A percentile compares a stretch with the other conserved stretches of the same genome.
Conservation (phyloP, 2,797 vertebrate genomes). For the Ispidina picta region DNA sequence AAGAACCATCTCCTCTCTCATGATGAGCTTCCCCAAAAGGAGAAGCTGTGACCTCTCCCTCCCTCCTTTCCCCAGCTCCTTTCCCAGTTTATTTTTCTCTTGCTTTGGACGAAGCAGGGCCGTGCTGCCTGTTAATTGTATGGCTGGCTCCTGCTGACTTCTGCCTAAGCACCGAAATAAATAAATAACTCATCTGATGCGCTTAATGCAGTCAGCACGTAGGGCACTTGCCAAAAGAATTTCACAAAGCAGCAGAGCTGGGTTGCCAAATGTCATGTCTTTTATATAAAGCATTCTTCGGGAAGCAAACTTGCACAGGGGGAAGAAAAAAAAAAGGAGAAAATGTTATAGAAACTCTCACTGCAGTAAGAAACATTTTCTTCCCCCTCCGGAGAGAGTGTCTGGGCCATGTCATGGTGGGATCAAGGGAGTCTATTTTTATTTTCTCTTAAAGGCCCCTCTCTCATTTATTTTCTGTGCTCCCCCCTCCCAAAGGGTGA, state of each 20-base stretch:
- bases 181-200: conserved; percentile 42
- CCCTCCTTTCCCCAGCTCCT: background rate
- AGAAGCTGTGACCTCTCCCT: background rate
- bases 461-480: background rate
- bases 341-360: conserved; percentile 50
- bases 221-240: conserved; percentile 60
- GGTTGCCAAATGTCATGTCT: conserved; percentile 69
- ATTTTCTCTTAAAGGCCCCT: conserved; percentile 37
- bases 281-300: conserved; percentile 66
- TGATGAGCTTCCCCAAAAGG: background rate
- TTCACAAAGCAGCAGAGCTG: conserved; percentile 44
- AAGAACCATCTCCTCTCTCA: background rate
- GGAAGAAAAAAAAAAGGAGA: background rate
- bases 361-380: conserved; percentile 41
- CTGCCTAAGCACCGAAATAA: conserved; percentile 27
- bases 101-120: background rate
- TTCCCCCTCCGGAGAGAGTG: conserved; percentile 33
- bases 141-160: background rate
- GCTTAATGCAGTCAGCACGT: conserved; percentile 45
- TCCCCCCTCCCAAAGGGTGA: background rate
- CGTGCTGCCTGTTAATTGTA: background rate
- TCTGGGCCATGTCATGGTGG: conserved; percentile 34
- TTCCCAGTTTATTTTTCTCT: fast-evolving
- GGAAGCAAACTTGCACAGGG: conserved; percentile 42
- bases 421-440: conserved; percentile 50